Conservation (phyloP, 2,888 invertebrate genomes). For the Hypena proboscidalis region DNA sequence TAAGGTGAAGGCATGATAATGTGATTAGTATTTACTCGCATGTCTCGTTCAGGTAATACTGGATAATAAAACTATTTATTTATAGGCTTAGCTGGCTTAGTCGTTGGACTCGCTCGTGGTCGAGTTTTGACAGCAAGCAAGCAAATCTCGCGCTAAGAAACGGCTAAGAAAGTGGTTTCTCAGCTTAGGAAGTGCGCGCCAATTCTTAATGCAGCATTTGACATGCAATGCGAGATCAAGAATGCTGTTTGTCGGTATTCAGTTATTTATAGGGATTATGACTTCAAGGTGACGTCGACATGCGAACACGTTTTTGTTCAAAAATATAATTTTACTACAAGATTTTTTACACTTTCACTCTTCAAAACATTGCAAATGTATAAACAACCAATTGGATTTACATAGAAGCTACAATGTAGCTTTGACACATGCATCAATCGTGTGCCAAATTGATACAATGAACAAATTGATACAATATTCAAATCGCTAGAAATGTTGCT, state of each 20-base stretch:
- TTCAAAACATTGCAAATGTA: not conserved
- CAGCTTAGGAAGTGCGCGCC: slow-evolving; percentile 13
- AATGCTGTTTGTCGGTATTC: not conserved
- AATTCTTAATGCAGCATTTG: slow-evolving; percentile 23
- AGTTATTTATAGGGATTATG: slow-evolving; percentile 5
- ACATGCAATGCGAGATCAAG: slow-evolving; percentile 4
- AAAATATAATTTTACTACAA: too few species aligned
- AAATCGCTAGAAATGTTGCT: too few species aligned
- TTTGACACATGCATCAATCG: too few species aligned
- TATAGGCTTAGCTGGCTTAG: too few species aligned
- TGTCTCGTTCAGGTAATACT: slow-evolving; percentile 56
- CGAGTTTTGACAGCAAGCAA: slow-evolving; percentile 39
- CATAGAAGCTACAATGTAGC: not conserved
- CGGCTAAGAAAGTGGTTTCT: slow-evolving; percentile 53
- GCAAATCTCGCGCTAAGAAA: too few species aligned
- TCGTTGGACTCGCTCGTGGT: slow-evolving; percentile 43
- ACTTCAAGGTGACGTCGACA: not conserved
- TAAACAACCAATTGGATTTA: not conserved
- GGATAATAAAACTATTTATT: slow-evolving; percentile 56
- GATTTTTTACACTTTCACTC: slow-evolving; percentile 5
- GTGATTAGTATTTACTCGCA: slow-evolving; percentile 62
- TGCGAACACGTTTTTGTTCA: not conserved
- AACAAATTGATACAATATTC: too few species aligned
- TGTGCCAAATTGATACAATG: too few species aligned
- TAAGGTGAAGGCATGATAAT: slow-evolving; percentile 68